Conservation (phyloP, 1,140 invertebrate species). For the Leguminivora glycinivorella region DNA sequence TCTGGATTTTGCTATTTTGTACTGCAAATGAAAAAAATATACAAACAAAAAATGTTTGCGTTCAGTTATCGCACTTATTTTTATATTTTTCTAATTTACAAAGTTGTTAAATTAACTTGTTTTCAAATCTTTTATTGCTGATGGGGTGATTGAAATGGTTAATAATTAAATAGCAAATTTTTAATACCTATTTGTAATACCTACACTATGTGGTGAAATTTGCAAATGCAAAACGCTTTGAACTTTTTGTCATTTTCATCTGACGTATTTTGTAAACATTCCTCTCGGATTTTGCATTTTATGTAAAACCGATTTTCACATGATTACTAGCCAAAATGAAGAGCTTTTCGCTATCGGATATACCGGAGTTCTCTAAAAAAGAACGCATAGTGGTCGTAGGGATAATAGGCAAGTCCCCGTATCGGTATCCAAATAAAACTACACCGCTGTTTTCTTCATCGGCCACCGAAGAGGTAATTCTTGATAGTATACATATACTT, state of each 20-base stretch:
- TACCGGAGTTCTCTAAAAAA: slow-evolving; percentile 73
- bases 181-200: too few species aligned
- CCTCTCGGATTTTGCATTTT: background rate
- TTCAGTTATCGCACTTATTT: background rate
- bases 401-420: slow-evolving; percentile 74
- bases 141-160: too few species aligned
- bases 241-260: background rate
- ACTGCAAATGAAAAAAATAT: background rate
- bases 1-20: background rate
- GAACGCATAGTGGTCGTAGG: slow-evolving; percentile 74
- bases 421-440: slow-evolving; percentile 71
- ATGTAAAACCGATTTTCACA: slow-evolving; percentile 29
- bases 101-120: too few species aligned
- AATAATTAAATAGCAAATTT: too few species aligned
- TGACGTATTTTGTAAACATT: slow-evolving; percentile 8
- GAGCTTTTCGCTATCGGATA: slow-evolving; percentile 65
- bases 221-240: too few species aligned
- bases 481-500: too few species aligned
- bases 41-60: too few species aligned
- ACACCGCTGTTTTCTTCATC: slow-evolving; percentile 60
- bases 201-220: too few species aligned
- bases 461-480: slow-evolving; percentile 60
- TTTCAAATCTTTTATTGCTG: too few species aligned
- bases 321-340: slow-evolving; percentile 61
- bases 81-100: background rate